phyloP scores from a whole-genome alignment of 2,113 vertebrate species.

The Crotalus helleri region DNA sequence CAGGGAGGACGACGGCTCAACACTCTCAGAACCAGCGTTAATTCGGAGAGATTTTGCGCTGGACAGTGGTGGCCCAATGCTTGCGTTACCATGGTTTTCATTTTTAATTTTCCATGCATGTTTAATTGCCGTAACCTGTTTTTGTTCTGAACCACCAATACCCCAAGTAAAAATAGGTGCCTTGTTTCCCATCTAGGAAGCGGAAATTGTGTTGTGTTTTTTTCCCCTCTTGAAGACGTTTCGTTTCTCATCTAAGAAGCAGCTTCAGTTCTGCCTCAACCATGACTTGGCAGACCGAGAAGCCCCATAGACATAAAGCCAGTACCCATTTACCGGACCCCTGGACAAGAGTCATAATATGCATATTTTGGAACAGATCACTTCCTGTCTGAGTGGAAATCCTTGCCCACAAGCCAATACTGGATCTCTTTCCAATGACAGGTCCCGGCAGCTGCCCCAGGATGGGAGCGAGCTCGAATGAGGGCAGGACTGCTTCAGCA shows the following conservation, averaged over 20 bases:
- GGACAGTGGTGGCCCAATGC: neutral
- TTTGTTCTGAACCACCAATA: neutral
- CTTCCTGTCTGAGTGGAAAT: neutral
- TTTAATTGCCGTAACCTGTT: neutral
- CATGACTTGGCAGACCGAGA: neutral
- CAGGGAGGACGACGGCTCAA: neutral
- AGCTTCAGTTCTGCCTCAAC: neutral
- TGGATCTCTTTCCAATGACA: neutral
- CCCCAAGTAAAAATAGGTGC: neutral
- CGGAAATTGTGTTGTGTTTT: neutral
- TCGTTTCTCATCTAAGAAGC: neutral
- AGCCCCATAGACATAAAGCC: neutral
- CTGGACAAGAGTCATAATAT: neutral
- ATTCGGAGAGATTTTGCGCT: neutral
- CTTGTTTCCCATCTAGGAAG: neutral
- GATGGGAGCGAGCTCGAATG: too few relatives aligned
- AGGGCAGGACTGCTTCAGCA: neutral
- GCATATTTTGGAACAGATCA: neutral
- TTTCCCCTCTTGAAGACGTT: neutral
- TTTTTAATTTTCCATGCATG: neutral
- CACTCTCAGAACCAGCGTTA: neutral
- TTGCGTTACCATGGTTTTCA: neutral
- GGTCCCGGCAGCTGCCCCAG: neutral
- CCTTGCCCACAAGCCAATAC: neutral
- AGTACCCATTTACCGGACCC: neutral